Conservation (phyloP, 2,888 invertebrate genomes). For the Trissoscelio sp. region DNA sequence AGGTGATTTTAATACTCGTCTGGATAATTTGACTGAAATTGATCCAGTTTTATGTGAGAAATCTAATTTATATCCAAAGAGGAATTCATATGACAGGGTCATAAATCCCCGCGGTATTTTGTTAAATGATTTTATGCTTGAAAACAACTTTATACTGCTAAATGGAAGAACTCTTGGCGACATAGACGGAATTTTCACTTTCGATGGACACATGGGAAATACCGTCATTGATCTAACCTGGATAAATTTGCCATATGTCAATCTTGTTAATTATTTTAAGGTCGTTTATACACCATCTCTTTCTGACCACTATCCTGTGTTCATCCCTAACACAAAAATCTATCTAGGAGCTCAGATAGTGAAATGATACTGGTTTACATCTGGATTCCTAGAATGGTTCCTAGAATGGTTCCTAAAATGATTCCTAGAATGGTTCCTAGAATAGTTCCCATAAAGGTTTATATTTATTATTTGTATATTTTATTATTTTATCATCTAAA, state of each 20-base stretch:
- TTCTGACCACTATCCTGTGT: slow-evolving; percentile 16
- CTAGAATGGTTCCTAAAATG: too few relatives aligned
- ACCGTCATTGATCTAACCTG: slow-evolving; percentile 15
- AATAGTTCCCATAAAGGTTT: too few relatives aligned
- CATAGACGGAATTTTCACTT: slow-evolving; percentile 9
- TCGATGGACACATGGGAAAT: slow-evolving; percentile 1
- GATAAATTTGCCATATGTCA: slow-evolving; percentile 1
- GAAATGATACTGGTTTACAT: too few relatives aligned
- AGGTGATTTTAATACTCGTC: slow-evolving; percentile 18
- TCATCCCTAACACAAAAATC: too few relatives aligned
- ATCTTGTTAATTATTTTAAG: slow-evolving; percentile 3
- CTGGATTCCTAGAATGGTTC: too few relatives aligned
- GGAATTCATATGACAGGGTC: neutral
- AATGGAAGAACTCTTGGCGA: slow-evolving; percentile 11
- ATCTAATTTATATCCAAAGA: slow-evolving; percentile 1
- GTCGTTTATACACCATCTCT: slow-evolving; percentile 4
- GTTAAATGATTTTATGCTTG: slow-evolving; percentile 20
- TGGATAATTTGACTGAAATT: neutral
- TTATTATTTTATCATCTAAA: too few relatives aligned
- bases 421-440: too few relatives aligned
- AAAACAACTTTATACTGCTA: slow-evolving; percentile 1
- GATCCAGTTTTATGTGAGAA: neutral
- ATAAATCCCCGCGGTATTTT: neutral
- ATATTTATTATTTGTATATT: too few relatives aligned
- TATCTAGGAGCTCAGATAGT: too few relatives aligned